phyloP scores from a whole-genome alignment of 2,888 invertebrate species.

The Strigamia maritima region DNA sequence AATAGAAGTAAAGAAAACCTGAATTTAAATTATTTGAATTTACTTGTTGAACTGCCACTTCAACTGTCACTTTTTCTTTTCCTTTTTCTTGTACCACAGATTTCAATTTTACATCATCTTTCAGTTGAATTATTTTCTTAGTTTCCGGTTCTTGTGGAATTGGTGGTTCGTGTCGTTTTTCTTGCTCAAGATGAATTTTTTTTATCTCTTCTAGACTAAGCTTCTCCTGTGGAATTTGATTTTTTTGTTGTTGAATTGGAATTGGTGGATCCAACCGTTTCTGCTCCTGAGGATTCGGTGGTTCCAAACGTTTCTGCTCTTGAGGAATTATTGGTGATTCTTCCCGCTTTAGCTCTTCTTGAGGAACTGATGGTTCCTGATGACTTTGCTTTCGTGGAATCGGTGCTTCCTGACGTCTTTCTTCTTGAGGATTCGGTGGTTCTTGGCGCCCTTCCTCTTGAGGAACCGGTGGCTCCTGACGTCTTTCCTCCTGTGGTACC shows the following conservation, averaged over 20 bases:
- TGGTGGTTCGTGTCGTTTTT: slow-evolving; percentile 39
- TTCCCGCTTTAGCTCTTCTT: no score
- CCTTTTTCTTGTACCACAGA: slow-evolving; percentile 42
- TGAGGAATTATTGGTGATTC: no score
- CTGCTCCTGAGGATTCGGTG: slow-evolving; percentile 42
- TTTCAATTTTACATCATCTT: no score
- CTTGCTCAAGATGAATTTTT: no score
- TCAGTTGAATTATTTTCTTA: neutral
- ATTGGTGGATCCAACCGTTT: slow-evolving; percentile 41
- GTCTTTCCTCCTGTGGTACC: no score
- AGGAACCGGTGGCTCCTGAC: no score
- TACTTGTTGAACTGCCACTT: neutral
- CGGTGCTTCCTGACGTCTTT: slow-evolving; percentile 40
- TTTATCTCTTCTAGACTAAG: no score
- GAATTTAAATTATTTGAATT: neutral
- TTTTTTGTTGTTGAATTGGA: no score
- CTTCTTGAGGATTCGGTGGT: slow-evolving; percentile 45
- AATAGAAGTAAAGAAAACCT: no score
- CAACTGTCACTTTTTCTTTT: slow-evolving; percentile 39
- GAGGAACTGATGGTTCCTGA: slow-evolving; percentile 41
- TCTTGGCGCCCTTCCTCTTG: slow-evolving; percentile 43
- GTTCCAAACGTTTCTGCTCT: slow-evolving; percentile 41
- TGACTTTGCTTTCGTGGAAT: slow-evolving; percentile 44
- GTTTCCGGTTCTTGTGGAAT: slow-evolving; percentile 44
- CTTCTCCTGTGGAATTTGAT: no score